phyloP scores from a whole-genome alignment of 2,113 vertebrate species.

The Phalacrocorax pelagicus region DNA sequence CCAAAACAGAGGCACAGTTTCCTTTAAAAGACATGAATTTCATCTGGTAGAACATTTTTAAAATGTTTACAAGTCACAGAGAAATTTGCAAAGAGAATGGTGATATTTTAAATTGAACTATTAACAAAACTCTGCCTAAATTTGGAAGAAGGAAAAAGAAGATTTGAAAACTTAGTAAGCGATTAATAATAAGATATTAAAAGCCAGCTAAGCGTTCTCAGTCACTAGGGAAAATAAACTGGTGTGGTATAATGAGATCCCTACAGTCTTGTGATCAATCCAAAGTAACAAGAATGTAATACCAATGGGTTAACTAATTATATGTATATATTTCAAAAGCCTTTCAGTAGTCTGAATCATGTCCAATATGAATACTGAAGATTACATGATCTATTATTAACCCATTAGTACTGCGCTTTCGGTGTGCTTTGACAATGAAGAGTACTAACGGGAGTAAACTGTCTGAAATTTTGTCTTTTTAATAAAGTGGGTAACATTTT shows the following conservation, averaged over 20 bases:
- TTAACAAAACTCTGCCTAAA: slow-evolving; percentile 43
- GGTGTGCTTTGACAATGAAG: background rate
- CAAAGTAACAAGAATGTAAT: slow-evolving; percentile 49
- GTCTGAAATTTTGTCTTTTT: slow-evolving; percentile 47
- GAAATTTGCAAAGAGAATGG: slow-evolving; percentile 49
- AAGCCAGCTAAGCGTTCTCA: slow-evolving; percentile 50
- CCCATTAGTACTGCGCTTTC: background rate
- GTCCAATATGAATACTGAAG: slow-evolving; percentile 18
- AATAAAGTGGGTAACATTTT: slow-evolving; percentile 14
- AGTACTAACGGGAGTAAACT: slow-evolving; percentile 8
- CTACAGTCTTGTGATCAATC: slow-evolving; percentile 66
- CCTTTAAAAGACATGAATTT: slow-evolving; percentile 73
- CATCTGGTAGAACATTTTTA: slow-evolving; percentile 58
- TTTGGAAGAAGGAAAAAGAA: slow-evolving; percentile 37
- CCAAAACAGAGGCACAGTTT: slow-evolving; percentile 64
- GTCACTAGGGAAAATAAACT: slow-evolving; percentile 53
- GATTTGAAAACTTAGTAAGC: slow-evolving; percentile 44
- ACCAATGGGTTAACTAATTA: slow-evolving; percentile 68
- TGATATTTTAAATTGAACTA: slow-evolving; percentile 35
- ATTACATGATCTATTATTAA: slow-evolving; percentile 41
- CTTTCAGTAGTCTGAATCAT: slow-evolving; percentile 45
- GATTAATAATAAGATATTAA: slow-evolving; percentile 60
- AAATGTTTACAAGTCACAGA: slow-evolving; percentile 60
- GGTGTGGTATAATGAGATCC: slow-evolving; percentile 62
- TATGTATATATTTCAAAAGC: slow-evolving; percentile 56